Conservation (phyloP, 2,797 vertebrate genomes). For the Holocentrus rufus region DNA sequence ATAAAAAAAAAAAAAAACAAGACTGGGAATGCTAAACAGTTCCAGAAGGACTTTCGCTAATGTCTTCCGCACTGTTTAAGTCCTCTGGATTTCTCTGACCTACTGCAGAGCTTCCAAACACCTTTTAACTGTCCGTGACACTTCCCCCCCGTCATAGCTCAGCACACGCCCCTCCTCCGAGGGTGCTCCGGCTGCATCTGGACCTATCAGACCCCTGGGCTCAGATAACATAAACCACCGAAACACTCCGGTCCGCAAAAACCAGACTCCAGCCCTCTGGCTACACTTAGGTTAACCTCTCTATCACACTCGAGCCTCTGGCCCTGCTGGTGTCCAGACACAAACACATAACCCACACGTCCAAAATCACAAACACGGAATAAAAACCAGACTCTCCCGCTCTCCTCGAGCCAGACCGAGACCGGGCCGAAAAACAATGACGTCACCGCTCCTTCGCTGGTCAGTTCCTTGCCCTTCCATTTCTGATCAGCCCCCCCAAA, state of each 20-base stretch:
- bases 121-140: conserved; percentile 54
- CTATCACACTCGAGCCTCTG: conserved; percentile 57
- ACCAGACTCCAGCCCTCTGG: conserved; percentile 57
- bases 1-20: conserved; percentile 57
- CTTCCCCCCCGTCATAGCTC: conserved; percentile 33
- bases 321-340: conserved; percentile 71
- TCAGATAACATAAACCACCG: conserved; percentile 69
- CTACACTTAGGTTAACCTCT: conserved; percentile 70
- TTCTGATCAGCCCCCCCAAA: conserved; percentile 27
- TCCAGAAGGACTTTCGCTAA: conserved; percentile 55
- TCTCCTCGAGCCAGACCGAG: conserved; percentile 32
- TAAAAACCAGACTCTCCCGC: conserved; percentile 52
- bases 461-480: conserved; percentile 41
- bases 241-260: conserved; percentile 63
- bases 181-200: conserved; percentile 24
- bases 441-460: conserved; percentile 45
- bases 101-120: conserved; percentile 49
- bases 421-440: conserved; percentile 63
- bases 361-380: conserved; percentile 64
- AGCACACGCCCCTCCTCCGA: conserved; percentile 8
- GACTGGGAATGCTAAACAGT: conserved; percentile 49
- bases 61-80: conserved; percentile 51
- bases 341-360: conserved; percentile 69
- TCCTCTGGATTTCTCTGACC: conserved; percentile 47
- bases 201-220: conserved; percentile 37